Conservation (phyloP, 2,888 invertebrate genomes). For the Chymomyza procnemis region DNA sequence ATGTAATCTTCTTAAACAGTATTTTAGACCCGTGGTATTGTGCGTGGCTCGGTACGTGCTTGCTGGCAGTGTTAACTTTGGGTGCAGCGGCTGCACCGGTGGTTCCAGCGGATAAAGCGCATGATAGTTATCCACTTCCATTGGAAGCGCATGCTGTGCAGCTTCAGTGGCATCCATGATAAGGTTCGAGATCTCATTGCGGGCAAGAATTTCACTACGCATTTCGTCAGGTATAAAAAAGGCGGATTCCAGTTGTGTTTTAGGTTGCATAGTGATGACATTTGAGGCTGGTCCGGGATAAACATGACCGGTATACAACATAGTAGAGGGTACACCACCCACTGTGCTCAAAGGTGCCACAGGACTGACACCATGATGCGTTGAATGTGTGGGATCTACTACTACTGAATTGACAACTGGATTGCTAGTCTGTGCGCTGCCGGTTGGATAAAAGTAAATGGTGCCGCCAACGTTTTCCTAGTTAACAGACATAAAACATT, state of each 20-base stretch:
- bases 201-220: conserved; percentile 79
- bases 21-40: conserved; percentile 90
- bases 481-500: conserved; percentile 46
- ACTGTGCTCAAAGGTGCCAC: conserved; percentile 68
- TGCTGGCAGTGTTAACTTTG: conserved; percentile 86
- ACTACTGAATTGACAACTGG: conserved; percentile 74
- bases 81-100: conserved; percentile 79
- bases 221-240: conserved; percentile 93
- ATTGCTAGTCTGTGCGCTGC: conserved; percentile 79
- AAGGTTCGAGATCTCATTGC: conserved; percentile 80
- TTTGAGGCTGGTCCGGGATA: conserved; percentile 79
- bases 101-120: conserved; percentile 92
- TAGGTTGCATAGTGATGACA: conserved; percentile 78
- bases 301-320: conserved; percentile 76
- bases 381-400: conserved; percentile 54
- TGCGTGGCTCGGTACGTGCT: conserved; percentile 94
- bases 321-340: conserved; percentile 58
- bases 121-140: conserved; percentile 93
- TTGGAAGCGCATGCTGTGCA: conserved; percentile 82
- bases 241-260: conserved; percentile 80
- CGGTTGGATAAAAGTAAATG: conserved; percentile 92
- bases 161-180: conserved; percentile 84
- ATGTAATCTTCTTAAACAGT: conserved; percentile 92
- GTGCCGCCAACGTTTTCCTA: conserved; percentile 96
- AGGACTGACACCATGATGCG: conserved; percentile 61